Base-by-base conservation (phyloP, 1,140 invertebrate genomes). In the Lepidurus packardi region DNA sequence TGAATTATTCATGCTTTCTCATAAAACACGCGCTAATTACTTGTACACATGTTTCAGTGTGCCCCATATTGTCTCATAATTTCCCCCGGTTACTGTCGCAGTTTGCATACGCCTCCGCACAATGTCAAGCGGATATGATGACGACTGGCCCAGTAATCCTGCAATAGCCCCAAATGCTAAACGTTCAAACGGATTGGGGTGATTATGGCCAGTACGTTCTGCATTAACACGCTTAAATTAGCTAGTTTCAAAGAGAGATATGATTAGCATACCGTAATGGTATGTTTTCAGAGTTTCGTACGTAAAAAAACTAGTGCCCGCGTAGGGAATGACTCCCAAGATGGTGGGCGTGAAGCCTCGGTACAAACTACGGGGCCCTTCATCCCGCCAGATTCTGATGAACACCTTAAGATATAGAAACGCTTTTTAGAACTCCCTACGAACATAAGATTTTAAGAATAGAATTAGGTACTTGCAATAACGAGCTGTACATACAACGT, bases 261-360 rank as follows among this genome's bases (percentile, higher is more conserved):
- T 21, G n/a, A 24, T 10, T 11, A 44, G 13, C 84, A 87, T 85
- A 96, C 95, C 92, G 83, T 88, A 86, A 84, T 96, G 90, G 79
- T 89, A 85, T 76, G 91, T 89, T 86, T 98, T 99, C 6, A 98
- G 86, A 25, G 93, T 93, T 87, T 99, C 97, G 85, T 98, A 99
- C 0, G 96, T 98, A 84, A 94, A 98, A 86, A 99, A 99, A 73
- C 95, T 97, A 74, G 92, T 93, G 10, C 98, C 98, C 11, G 98
- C 97, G 86, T 99, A 99, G 0, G 96, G 96, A 82, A 99, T 93
- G 0, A 97, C 95, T 3, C 98, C 98, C 1, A 97, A 83, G 24
- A 99, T 89, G 0, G 97, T 98, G 1, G 97, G 94, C 44, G 90
- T 87, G 84, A 95, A 96, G 0, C 97, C 97, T 80, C 91, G 85